Conservation (phyloP, 2,888 invertebrate genomes). For the Heliconius erato region DNA sequence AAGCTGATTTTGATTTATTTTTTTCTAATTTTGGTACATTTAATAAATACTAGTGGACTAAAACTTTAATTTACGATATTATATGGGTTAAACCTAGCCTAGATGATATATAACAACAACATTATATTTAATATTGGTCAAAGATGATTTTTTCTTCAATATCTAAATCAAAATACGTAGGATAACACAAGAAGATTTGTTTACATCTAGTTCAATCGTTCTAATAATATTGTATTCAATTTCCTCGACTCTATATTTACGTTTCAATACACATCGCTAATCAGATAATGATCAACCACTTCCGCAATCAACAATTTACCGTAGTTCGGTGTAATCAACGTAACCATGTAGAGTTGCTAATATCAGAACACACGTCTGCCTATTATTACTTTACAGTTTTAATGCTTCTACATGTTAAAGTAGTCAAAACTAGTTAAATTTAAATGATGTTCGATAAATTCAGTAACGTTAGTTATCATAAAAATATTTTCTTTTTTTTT, state of each 20-base stretch:
- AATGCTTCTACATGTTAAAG: not conserved
- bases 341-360: slow-evolving; percentile 3
- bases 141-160: no score
- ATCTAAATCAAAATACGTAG: no score
- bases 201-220: not conserved
- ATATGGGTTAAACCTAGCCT: no score
- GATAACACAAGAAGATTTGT: no score
- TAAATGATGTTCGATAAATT: no score
- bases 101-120: no score
- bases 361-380: not conserved
- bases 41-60: no score
- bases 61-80: no score
- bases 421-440: not conserved
- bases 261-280: slow-evolving; percentile 20
- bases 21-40: no score
- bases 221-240: not conserved
- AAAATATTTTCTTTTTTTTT: not conserved
- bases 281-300: slow-evolving; percentile 10
- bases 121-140: no score
- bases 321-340: slow-evolving; percentile 14
- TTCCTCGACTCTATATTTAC: not conserved
- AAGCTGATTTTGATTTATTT: no score
- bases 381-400: not conserved
- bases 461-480: not conserved
- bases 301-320: slow-evolving; percentile 20